Conservation (phyloP, 2,888 invertebrate species). For the Heliconius ethilla region DNA sequence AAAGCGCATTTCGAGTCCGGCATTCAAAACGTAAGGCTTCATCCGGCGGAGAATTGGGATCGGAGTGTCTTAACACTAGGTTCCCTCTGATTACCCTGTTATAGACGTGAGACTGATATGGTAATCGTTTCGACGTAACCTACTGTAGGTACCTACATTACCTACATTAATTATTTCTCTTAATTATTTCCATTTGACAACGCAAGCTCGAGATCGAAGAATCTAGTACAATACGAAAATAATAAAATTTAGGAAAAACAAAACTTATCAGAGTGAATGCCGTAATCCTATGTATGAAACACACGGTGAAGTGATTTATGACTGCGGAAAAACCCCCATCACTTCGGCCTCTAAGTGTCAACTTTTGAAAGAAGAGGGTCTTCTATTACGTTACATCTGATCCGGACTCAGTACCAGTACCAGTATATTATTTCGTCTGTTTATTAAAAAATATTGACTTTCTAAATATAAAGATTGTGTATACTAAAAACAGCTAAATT, state of each 20-base stretch:
- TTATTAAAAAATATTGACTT: neutral
- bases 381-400: constrained; percentile 21
- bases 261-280: constrained; percentile 3
- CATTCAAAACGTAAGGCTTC: too few relatives aligned
- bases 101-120: too few relatives aligned
- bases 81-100: too few relatives aligned
- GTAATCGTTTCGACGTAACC: too few relatives aligned
- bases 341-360: constrained; percentile 31
- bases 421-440: neutral
- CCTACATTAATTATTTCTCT: too few relatives aligned
- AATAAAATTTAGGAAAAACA: neutral
- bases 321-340: constrained; percentile 30
- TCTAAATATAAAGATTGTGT: too few relatives aligned
- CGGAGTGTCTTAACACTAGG: too few relatives aligned
- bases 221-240: neutral
- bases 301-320: constrained; percentile 25
- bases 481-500: too few relatives aligned
- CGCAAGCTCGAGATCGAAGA: neutral
- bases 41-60: too few relatives aligned
- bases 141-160: too few relatives aligned
- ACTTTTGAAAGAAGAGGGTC: constrained; percentile 41
- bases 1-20: too few relatives aligned
- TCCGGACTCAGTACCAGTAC: neutral
- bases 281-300: constrained; percentile 23
- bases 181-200: too few relatives aligned